A percentile compares a stretch with the other conserved stretches of the same genome.
Conservation (phyloP, 2,888 invertebrate species). For the Platycheirus albimanus region DNA sequence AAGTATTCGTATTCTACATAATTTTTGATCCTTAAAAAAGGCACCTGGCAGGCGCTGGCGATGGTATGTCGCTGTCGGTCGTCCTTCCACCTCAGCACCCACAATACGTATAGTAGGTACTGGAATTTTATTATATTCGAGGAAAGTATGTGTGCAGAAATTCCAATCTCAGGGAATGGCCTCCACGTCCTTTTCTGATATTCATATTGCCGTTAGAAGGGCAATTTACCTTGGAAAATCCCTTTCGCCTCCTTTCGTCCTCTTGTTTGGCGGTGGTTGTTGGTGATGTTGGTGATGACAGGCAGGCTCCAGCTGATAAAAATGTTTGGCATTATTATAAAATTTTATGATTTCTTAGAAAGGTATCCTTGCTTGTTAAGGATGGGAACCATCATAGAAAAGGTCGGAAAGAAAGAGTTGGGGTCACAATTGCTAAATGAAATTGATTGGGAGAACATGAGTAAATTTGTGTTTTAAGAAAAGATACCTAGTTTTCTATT, state of each 20-base stretch:
- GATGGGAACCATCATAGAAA: neutral
- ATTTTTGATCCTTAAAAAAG: conserved; percentile 26
- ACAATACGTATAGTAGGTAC: too few relatives aligned
- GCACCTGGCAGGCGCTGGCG: too few relatives aligned
- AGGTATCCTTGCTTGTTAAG: conserved; percentile 44
- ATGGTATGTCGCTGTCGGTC: too few relatives aligned
- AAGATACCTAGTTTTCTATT: neutral
- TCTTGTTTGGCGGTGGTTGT: neutral
- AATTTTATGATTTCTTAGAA: conserved; percentile 65
- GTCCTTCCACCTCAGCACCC: too few relatives aligned
- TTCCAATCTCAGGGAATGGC: conserved; percentile 24
- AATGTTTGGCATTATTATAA: conserved; percentile 64
- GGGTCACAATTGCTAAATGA: conserved; percentile 21
- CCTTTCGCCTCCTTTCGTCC: conserved; percentile 12
- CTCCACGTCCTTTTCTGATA: conserved; percentile 26
- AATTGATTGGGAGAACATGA: conserved; percentile 3
- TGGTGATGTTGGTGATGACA: conserved; percentile 20
- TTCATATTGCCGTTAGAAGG: conserved; percentile 45
- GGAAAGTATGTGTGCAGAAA: conserved; percentile 21
- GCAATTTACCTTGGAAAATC: conserved; percentile 52
- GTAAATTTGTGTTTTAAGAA: conserved; percentile 8
- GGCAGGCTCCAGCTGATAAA: conserved; percentile 42
- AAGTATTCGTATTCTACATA: conserved; percentile 9
- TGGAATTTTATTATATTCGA: conserved; percentile 17
- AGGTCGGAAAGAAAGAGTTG: neutral